A percentile compares a stretch with the other conserved stretches of the same genome.
Evolutionary conservation across 2,113 vertebrate genomes (phyloP).

Genomic region (Anhinga rufa): DNA sequence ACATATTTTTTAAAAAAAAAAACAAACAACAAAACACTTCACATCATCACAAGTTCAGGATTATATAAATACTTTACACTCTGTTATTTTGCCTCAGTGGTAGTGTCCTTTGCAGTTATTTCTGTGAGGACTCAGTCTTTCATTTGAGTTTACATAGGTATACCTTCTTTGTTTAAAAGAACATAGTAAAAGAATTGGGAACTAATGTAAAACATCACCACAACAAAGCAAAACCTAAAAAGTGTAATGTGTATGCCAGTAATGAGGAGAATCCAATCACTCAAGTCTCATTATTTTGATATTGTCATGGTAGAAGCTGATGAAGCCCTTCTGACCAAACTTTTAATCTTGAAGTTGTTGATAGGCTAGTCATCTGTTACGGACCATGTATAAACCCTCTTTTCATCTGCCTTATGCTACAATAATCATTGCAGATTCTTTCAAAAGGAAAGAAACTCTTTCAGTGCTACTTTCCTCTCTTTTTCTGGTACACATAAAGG

Average conservation of each 20-base stretch:
- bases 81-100: not conserved
- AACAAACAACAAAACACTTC: not conserved
- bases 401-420: not conserved
- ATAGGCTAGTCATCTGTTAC: not conserved
- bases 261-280: not conserved
- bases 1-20: not conserved
- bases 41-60: not conserved
- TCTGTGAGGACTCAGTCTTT: not conserved
- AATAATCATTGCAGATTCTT: not conserved
- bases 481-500: not conserved
- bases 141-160: not conserved
- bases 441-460: not conserved
- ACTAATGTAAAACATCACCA: not conserved
- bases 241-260: not conserved
- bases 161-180: not conserved
- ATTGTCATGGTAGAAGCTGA: not conserved
- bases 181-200: not conserved
- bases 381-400: not conserved
- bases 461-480: not conserved
- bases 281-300: not conserved
- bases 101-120: not conserved
- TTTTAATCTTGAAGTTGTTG: not conserved
- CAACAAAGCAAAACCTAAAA: not conserved
- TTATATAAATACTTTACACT: not conserved
- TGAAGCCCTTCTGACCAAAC: not conserved